Conservation (phyloP, 2,888 invertebrate species). For the Helleia helle region DNA sequence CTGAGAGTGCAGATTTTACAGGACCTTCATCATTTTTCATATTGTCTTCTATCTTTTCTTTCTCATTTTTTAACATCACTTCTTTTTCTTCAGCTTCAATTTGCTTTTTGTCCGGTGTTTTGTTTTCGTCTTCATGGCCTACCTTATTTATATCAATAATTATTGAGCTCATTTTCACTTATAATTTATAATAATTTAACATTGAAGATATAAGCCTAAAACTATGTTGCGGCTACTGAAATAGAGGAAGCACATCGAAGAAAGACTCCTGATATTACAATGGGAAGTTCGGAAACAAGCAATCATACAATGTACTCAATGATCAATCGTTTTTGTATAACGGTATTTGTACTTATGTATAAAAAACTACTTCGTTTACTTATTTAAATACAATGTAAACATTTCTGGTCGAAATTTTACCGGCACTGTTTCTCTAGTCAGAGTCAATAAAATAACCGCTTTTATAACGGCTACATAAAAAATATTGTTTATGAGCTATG, state of each 20-base stretch:
- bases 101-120: slow-evolving; percentile 77
- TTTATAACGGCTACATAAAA: background rate
- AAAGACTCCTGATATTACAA: background rate
- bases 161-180: slow-evolving; percentile 38
- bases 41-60: slow-evolving; percentile 59
- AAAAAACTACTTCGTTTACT: background rate
- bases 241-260: background rate
- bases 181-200: background rate
- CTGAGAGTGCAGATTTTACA: slow-evolving; percentile 67
- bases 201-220: background rate
- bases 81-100: slow-evolving; percentile 79
- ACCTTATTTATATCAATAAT: slow-evolving; percentile 55
- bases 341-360: background rate
- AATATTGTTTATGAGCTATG: background rate
- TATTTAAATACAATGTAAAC: background rate
- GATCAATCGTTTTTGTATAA: background rate
- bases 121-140: slow-evolving; percentile 51
- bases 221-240: background rate
- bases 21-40: slow-evolving; percentile 58
- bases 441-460: background rate
- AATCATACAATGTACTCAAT: background rate
- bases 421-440: background rate
- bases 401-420: background rate
- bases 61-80: slow-evolving; percentile 75
- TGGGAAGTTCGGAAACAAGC: background rate